Evolutionary conservation across 2,888 invertebrate species (phyloP), one percentile per base, ranked within the genome.

Genomic region (Dysmachus trigonus): DNA sequence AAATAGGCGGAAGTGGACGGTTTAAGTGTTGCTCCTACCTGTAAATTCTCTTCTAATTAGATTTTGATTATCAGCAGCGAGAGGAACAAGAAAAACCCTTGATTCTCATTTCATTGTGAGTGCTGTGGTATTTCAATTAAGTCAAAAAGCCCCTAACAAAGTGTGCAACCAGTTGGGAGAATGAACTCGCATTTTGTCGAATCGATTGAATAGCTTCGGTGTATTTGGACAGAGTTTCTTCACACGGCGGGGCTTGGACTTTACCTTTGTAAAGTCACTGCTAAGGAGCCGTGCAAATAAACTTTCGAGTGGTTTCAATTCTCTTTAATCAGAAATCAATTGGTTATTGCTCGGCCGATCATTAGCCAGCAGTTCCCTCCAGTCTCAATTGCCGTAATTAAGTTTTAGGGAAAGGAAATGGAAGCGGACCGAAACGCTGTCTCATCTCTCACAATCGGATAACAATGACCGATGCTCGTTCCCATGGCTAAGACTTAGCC

Each of bases 311-410:
- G 47, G 15, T 77, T 77, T 27, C 10, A 31, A 47, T 77, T 47
- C 27, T 41, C 35, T 51, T 77, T 15, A 77, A 77, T 77, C 47
- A 77, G 47, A 77, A 77, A 77, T 77, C 77, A 77, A 77, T 77
- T 77, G 77, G 47, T 30, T 77, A 30, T 18, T 38, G 22, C n/a
- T 27, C 8, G n/a, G 41, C 77, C 77, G n/a, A 35, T 38, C 76
- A 77, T 77, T 77, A 77, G 47, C 77, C 22, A 15, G 15, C 77
- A 77, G 27, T 77, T 22, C 47, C 47, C 47, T 77, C 30, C 7
- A 47, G 47, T 77, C 47, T 77, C 47, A 47, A 77, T 47, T 77
- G 77, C 77, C 15, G 77, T 77, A 77, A 77, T 77, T 77, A 41
- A 22, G 18, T 77, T 77, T 77, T 38, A 22, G 47, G 77, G 47